Conservation (phyloP, 1,140 invertebrate genomes). For the Leptinotarsa undecemlineata region DNA sequence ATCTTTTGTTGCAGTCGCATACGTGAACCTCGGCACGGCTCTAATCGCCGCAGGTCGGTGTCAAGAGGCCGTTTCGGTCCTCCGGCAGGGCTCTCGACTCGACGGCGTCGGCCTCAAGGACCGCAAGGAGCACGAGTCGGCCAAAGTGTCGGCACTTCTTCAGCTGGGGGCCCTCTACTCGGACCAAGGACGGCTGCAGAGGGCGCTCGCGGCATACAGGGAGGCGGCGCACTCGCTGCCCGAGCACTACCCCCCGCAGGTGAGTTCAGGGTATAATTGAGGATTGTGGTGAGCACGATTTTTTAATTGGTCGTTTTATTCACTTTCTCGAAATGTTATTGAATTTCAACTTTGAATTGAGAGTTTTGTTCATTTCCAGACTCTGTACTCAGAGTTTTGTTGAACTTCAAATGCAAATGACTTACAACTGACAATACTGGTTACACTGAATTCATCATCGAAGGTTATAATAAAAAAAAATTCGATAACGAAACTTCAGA, state of each 20-base stretch:
- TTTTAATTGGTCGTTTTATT: neutral
- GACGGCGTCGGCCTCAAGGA: constrained; percentile 88
- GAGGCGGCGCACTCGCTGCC: constrained; percentile 84
- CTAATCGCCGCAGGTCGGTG: constrained; percentile 79
- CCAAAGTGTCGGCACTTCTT: constrained; percentile 86
- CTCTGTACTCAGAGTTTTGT: no score
- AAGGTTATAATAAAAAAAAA: no score
- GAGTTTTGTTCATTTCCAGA: no score
- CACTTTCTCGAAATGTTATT: neutral
- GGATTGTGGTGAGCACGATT: neutral
- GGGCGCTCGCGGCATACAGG: constrained; percentile 86
- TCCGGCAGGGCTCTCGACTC: constrained; percentile 78
- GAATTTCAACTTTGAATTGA: no score
- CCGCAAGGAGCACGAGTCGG: constrained; percentile 84
- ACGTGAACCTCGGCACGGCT: constrained; percentile 90
- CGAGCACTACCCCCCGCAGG: constrained; percentile 79
- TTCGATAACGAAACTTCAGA: no score
- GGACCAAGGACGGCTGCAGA: constrained; percentile 80
- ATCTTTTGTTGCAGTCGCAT: constrained; percentile 78
- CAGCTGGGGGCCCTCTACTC: constrained; percentile 89
- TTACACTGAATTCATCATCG: no score
- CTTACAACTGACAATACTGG: no score
- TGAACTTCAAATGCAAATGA: no score
- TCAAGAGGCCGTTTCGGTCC: constrained; percentile 81
- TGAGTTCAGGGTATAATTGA: constrained; percentile 50